Evolutionary conservation across 2,888 invertebrate species (phyloP).

Genomic region (Nephrotoma guestfalica): DNA sequence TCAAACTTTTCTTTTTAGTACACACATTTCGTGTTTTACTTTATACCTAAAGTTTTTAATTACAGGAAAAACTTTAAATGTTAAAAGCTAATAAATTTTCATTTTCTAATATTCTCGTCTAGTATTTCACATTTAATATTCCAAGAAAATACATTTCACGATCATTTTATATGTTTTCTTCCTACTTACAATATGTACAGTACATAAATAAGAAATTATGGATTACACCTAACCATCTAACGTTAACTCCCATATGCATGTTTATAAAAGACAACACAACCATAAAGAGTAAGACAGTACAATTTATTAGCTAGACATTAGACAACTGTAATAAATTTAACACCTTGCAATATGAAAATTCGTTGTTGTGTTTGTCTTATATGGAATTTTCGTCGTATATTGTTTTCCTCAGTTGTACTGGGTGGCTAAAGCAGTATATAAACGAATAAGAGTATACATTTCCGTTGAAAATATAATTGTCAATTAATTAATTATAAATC

Average conservation of each 20-base stretch:
- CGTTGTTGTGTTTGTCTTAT: neutral
- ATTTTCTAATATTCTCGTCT: neutral
- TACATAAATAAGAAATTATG: neutral
- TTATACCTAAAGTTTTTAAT: neutral
- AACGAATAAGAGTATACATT: neutral
- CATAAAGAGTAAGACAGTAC: neutral
- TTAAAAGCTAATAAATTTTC: neutral
- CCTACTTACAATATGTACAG: neutral
- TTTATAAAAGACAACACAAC: neutral
- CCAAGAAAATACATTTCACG: neutral
- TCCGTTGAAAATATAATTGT: neutral
- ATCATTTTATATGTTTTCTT: neutral
- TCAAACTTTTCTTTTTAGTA: neutral
- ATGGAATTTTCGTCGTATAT: neutral
- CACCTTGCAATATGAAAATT: neutral
- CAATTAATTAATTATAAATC: neutral
- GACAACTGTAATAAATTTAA: neutral
- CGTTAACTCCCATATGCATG: neutral
- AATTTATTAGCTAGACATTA: neutral
- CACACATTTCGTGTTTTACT: neutral
- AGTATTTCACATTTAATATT: neutral
- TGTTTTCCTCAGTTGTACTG: neutral
- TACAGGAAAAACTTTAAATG: neutral
- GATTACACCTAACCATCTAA: neutral
- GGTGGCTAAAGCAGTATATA: neutral